Percentiles rank a stretch among this genome's conserved stretches.
phyloP scores from a whole-genome alignment of 2,888 invertebrate genomes.

The Eucera pruinosa region DNA sequence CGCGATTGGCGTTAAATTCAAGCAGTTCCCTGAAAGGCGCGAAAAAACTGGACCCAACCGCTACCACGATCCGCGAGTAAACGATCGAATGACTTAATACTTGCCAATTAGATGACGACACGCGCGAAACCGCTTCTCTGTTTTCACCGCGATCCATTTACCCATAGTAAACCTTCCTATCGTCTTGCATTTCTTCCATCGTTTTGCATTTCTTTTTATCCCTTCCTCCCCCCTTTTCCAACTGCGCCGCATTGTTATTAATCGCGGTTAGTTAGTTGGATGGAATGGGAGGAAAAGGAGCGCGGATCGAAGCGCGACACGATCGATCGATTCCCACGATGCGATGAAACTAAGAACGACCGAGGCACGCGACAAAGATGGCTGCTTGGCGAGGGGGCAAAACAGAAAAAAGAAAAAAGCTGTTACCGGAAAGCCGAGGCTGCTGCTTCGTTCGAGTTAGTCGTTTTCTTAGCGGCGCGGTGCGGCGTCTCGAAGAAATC shows the following conservation, averaged over 20 bases:
- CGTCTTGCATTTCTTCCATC: not conserved
- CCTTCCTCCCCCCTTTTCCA: too few relatives aligned
- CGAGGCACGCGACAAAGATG: conserved; percentile 20
- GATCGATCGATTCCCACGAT: conserved; percentile 16
- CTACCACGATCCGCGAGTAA: conserved; percentile 7
- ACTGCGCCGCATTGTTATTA: too few relatives aligned
- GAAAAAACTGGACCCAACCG: conserved; percentile 34
- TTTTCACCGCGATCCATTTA: conserved; percentile 26
- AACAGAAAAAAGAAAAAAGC: conserved; percentile 7
- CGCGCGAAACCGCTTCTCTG: conserved; percentile 17
- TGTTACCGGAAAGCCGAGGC: conserved; percentile 22
- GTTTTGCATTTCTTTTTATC: not conserved
- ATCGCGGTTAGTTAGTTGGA: too few relatives aligned
- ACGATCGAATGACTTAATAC: conserved; percentile 53
- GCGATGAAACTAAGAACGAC: not conserved
- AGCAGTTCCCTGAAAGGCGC: not conserved
- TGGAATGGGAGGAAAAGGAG: not conserved
- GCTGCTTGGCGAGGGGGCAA: conserved; percentile 1
- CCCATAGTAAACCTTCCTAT: not conserved
- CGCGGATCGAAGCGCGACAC: not conserved
- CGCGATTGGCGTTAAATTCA: too few relatives aligned
- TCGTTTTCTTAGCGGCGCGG: conserved; percentile 19
- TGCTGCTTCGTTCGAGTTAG: conserved; percentile 1
- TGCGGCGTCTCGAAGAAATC: conserved; percentile 44
- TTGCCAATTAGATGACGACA: conserved; percentile 53